Base-by-base conservation (phyloP, 2,888 invertebrate species). In the Melipona bicolor region DNA sequence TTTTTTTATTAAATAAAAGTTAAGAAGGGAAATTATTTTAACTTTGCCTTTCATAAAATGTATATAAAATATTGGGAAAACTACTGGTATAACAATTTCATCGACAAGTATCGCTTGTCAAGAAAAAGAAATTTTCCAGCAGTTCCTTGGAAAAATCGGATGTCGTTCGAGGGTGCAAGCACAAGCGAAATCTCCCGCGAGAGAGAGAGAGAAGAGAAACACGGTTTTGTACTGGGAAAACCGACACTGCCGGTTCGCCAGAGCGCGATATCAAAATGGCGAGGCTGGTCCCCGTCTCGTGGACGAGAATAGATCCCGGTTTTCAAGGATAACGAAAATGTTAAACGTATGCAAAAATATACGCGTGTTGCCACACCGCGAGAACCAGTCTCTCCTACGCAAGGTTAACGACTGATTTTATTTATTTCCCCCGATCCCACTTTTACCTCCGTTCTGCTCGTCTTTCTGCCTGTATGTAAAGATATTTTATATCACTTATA, bases 381-480 rank as follows among this genome's bases (percentile, higher is more conserved):
- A 71, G 82, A 86, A 86, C 86, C 86, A 82, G 86, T 86, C 86
- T 79, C 83, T 79, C 86, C 86, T 85, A 86, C 86, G 86, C 86
- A 86, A 86, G 86, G 86, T 79, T 86, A 85, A 86, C 86, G 86
- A 86, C 86, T 86, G 86, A 86, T 71, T 85, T 82, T 81, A 77
- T 86, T 86, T 84, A 79, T 82, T 81, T 80, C 68, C 36, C 36
- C 64, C 32, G 36, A 36, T 56, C 72, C 61, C 27, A 43, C 59
- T 50, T 50, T 43, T 65, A 32, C 64, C 21, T 43, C 77, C 43
- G 69, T 24, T 3, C 36, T 69, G 64, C 56, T 52, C 43, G 54
- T 62, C 27, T 71, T 72, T 80, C 64, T 65, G 65, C 61, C 9
- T 61, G 27, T 24, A 59, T 17, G 36, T 54, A 52, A 27, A 36